Base-by-base conservation (phyloP, 2,113 vertebrate genomes). In the Desmodus rotundus region DNA sequence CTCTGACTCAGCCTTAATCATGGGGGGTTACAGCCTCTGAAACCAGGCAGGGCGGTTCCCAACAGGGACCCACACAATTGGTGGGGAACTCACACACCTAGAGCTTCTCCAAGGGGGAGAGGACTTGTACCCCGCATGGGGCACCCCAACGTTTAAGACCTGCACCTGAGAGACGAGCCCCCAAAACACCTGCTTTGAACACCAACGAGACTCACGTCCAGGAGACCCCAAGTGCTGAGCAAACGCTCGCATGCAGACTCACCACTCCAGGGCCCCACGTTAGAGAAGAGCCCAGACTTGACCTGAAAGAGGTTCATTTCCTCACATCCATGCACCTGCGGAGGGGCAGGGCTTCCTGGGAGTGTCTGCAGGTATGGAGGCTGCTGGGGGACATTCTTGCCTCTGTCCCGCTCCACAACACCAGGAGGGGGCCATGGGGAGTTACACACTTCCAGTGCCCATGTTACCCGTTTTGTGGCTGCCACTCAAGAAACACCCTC, bases 261-360 rank as follows among this genome's bases (percentile, higher is more conserved):
- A n/a, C n/a, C 20, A 0, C 16, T 3, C 16, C 47, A 78, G 2
- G n/a, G 33, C 13, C 77, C 2, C 0, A 6, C 10, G n/a, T 52
- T 22, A 56, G 54, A 22, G 11, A 74, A 9, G 28, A 16, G 1
- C 22, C 12, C 19, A 24, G 77, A 38, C 50, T 19, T 47, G 38
- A 19, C 45, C 45, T 50, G 45, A 50, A 47, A n/a, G 73, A 19
- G 73, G 20, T 33, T 50, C 28, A 31, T 47, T 19, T 33, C 10
- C 73, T 50, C 13, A 31, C 19, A 31, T 50, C 10, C 31, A 33
- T 5, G 12, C 77, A 80, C 2, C 76, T 54, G 50, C 12, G 0
- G 3, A 15, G 33, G 38, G n/a, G 22, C 38, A 43, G 38, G 50
- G 33, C 50, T 50, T 38, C 13, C 50, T 26, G n/a, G 50, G n/a